These are phyloP conservation scores for Mixornis gularis DNA, from an alignment of 2,113 vertebrate species.

Conservation along the genomic window DNA sequence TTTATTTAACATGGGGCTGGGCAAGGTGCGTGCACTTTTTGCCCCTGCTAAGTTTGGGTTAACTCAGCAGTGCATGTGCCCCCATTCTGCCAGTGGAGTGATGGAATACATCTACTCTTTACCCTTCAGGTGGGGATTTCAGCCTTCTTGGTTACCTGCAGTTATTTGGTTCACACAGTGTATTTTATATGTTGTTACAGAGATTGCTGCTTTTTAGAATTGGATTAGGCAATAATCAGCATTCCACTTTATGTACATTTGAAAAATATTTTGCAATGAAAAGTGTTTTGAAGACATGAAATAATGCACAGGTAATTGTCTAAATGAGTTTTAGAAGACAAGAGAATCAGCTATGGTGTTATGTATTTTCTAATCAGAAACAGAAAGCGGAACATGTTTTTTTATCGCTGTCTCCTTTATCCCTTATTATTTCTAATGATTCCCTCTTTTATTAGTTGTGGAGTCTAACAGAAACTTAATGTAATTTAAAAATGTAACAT, in stretches of 20 bases:
- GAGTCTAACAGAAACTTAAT: background rate
- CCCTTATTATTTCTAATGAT: background rate
- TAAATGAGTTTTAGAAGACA: background rate
- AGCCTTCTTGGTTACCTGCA: background rate
- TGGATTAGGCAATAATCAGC: background rate
- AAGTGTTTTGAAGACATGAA: background rate
- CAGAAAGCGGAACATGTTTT: background rate
- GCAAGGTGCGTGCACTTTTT: background rate
- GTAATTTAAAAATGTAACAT: background rate
- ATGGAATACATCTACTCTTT: background rate
- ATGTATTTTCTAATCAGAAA: background rate
- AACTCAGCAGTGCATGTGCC: no score
- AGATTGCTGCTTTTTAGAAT: background rate
- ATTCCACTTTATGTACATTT: background rate
- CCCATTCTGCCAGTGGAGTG: background rate
- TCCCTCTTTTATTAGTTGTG: accelerated
- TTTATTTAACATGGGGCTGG: background rate
- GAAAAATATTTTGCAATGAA: background rate
- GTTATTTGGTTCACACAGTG: background rate
- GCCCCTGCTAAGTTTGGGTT: background rate
- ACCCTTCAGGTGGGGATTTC: background rate
- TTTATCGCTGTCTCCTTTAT: background rate
- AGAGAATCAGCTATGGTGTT: accelerated
- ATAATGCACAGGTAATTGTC: background rate
- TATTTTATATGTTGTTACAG: background rate